Evolutionary conservation across 2,888 invertebrate genomes (phyloP), one percentile per base, ranked within the genome.

Genomic region (Frankliniella fusca): DNA sequence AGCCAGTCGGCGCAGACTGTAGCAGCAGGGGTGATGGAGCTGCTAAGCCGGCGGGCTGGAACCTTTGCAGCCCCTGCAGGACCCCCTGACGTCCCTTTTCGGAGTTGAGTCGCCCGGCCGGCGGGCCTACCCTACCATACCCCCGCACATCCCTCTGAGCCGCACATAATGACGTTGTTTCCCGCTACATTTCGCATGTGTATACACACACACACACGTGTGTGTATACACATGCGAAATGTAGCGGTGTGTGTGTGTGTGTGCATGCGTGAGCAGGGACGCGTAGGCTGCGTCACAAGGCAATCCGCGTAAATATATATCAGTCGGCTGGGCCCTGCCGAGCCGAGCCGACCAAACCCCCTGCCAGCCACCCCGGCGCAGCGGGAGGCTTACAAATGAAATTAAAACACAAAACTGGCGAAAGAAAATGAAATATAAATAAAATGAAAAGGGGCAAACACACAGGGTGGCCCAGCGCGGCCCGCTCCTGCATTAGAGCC

Each of bases 341-440:
- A 20, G 3, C 54, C 54, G 54, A 2, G 54, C 54, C 5, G 38
- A 5, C 3, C 38, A 3, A 38, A 5, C 3, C 38, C 38, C 38
- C 38, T n/a, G 54, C 54, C 54, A 2, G 54, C 54, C 54, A 15
- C 54, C 54, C 38, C 38, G 38, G 38, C 38, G 38, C 3, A 2
- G 38, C 38, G 27, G 70, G 70, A 76, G 70, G 70, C 70, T 76
- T 76, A 76, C 70, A 23, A 76, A 76, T 76, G 70, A 76, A 76
- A 76, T 76, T 76, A 76, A 76, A 76, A 76, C 70, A 76, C 70
- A 76, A 76, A 76, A 76, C 11, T 76, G 70, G 70, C 70, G 27
- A 76, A 76, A 23, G 70, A 20, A 23, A 23, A 70, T 70, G 23
- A 23, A 70, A 70, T 23, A 76, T 9, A 23, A 70, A 76, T n/a